Base-by-base conservation (phyloP, 1,140 invertebrate species). In the Thrips palmi region DNA sequence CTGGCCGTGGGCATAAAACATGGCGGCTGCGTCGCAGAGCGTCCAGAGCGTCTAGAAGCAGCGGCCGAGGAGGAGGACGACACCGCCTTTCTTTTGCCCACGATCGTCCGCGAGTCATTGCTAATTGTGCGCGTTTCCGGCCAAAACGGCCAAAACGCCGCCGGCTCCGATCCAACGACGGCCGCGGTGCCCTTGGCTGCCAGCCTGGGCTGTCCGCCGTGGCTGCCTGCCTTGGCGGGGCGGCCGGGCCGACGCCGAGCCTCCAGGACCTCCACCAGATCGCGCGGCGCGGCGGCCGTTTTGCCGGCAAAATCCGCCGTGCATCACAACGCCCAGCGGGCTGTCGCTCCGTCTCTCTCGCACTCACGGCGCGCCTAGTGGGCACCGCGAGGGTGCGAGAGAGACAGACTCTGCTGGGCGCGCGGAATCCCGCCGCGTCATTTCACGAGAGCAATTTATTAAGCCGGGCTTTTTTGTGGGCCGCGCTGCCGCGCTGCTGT, bases 371-470 rank as follows among this genome's bases (percentile, higher is more conserved):
- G 10, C 11, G 10, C 25, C n/a, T 2, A 21, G 15, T 2, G 3
- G 5, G 11, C 12, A 11, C 22, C 14, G 20, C 17, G 15, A 14
- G 11, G 10, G 5, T 11, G n/a, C 14, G 18, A 12, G 25, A 36
- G 15, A 23, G 2, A 3, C 14, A 21, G 25, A 36, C 25, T 5
- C 15, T 18, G 22, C 6, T 18, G 6, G 11, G 11, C 12, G 20
- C 11, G 12, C 3, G 25, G 20, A 4, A 22, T 14, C 22, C 20
- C 19, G 34, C 5, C 23, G 25, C 23, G 34, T 14, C 28, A 30
- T 14, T 12, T 27, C 34, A 37, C 34, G 34, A 37, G 20, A 37
- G n/a, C n/a, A n/a, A n/a, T n/a, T n/a, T n/a, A n/a, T n/a, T n/a
- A n/a, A n/a, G n/a, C n/a, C n/a, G n/a, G n/a, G n/a, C n/a, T n/a